Base-by-base conservation (phyloP, 2,888 invertebrate species). In the Laspeyria flexula region DNA sequence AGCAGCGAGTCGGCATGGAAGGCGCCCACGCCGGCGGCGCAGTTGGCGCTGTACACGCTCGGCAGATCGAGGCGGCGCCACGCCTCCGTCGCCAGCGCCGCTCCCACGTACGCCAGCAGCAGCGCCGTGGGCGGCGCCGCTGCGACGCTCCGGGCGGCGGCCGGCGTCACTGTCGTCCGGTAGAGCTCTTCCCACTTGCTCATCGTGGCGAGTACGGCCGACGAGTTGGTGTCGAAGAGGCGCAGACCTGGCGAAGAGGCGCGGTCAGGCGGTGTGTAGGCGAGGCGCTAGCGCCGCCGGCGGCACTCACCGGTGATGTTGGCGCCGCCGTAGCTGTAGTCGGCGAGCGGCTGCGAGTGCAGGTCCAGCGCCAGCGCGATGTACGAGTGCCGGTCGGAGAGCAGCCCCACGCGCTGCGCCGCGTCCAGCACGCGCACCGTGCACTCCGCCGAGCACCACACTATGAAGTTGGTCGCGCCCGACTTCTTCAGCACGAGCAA, bases 401-500 rank as follows among this genome's bases (percentile, higher is more conserved):
- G 83, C 77, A 91, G 76, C n/a, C 90, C 90, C 54, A 79, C 90
- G 71, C 88, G 86, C 80, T 87, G 88, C 67, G 90, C 88, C 55
- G 86, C 86, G 53, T 79, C 83, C 75, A 90, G 77, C 75, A 89
- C 88, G 58, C 84, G 83, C 65, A 65, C 66, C 56, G 78, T 67
- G 75, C 83, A 80, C 75, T 54, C 78, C 54, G 84, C 83, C 7
- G 52, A 66, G 75, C 86, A 83, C 86, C 86, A 86, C 59, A 88
- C 76, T 9, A 86, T 71, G 75, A 86, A 87, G 42, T 80, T 79
- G 21, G 55, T 74, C 43, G 73, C 71, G 27, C 83, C 82, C 9
- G 79, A 76, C 62, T 87, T 86, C 72, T 90, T 90, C 48, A 90
- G 74, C 43, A 89, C 83, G 31, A 89, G 75, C 61, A 90, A 68